Evolutionary conservation across 1,140 invertebrate genomes (phyloP).

Genomic region (Drosophila auraria): DNA sequence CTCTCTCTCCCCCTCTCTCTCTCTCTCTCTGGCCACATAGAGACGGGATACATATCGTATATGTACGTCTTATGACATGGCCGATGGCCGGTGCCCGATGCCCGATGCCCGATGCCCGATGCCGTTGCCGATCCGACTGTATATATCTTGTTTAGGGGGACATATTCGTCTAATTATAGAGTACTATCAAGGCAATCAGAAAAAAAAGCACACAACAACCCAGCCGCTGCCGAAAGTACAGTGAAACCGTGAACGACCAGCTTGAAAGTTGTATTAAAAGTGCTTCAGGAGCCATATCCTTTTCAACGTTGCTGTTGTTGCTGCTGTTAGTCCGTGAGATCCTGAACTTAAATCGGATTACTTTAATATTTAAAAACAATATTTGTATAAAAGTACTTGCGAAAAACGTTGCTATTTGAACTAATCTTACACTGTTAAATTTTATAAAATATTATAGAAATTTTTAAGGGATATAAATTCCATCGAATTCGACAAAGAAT

Average conservation of each 20-base stretch:
- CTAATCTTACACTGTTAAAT: background rate
- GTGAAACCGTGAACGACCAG: slow-evolving; percentile 14
- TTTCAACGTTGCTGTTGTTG: background rate
- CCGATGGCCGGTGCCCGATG: slow-evolving; percentile 4
- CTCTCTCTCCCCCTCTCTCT: background rate
- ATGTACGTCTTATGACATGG: slow-evolving; percentile 59
- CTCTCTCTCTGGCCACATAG: slow-evolving; percentile 19
- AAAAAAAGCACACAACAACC: background rate
- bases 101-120: slow-evolving; percentile 13
- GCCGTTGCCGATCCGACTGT: slow-evolving; percentile 11
- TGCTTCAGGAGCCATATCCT: background rate
- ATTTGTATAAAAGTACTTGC: background rate
- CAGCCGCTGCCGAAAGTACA: slow-evolving; percentile 4
- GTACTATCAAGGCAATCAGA: slow-evolving; percentile 59
- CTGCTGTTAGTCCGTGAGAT: background rate
- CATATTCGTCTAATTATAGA: slow-evolving; percentile 65
- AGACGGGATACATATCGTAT: slow-evolving; percentile 31
- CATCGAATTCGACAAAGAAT: background rate
- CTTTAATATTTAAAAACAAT: background rate
- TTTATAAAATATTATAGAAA: background rate
- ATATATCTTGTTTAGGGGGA: slow-evolving; percentile 40
- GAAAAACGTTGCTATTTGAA: background rate
- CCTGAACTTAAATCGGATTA: background rate
- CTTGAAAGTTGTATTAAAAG: background rate
- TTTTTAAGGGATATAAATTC: too few species aligned